phyloP scores from a whole-genome alignment of 2,113 vertebrate genomes.

The Myotis brandtii region DNA sequence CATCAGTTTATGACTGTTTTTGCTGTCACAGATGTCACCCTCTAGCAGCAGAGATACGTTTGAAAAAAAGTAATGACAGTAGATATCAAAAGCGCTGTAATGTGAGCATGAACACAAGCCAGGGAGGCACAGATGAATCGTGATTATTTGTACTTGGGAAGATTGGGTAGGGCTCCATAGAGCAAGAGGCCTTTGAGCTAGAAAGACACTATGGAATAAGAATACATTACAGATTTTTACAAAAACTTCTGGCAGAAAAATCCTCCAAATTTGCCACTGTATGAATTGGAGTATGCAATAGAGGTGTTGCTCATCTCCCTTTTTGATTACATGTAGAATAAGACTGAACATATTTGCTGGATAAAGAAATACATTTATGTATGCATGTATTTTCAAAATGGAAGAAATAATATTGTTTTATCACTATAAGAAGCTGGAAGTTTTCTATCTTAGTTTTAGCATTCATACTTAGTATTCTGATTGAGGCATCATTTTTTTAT shows the following conservation, averaged over 20 bases:
- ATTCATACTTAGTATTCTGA: not conserved
- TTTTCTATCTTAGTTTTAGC: not conserved
- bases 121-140: not conserved
- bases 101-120: not conserved
- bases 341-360: not conserved
- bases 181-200: not conserved
- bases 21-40: not conserved
- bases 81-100: not conserved
- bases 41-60: not conserved
- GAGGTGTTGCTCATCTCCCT: not conserved
- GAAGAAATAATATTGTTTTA: not conserved
- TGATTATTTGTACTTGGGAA: not conserved
- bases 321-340: not conserved
- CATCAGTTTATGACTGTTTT: not conserved
- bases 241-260: not conserved
- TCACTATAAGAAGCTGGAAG: not conserved
- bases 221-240: not conserved
- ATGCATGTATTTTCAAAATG: not conserved
- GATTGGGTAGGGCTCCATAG: not conserved
- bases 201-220: not conserved
- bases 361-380: not conserved
- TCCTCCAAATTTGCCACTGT: not conserved
- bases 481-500: slow-evolving; percentile 58
- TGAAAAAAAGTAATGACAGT: not conserved
- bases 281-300: not conserved